Conservation (phyloP, 1,140 invertebrate genomes). For the Drosophila chauvacae region DNA sequence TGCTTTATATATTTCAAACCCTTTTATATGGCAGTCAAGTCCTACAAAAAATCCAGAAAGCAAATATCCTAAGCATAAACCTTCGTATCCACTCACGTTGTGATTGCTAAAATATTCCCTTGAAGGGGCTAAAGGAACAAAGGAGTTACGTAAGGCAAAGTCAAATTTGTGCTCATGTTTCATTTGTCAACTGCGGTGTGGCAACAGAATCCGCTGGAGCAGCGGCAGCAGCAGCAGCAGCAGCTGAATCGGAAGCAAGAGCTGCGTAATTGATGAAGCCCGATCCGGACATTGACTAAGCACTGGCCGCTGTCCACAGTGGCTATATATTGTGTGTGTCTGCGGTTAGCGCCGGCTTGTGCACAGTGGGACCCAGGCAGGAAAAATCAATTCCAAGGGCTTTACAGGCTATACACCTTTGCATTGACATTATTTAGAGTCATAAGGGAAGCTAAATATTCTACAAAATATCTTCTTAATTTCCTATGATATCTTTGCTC, state of each 20-base stretch:
- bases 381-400: neutral
- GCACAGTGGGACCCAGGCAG: neutral
- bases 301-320: constrained; percentile 59
- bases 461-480: no score
- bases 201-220: constrained; percentile 14
- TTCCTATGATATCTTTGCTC: no score
- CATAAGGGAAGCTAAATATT: no score
- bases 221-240: neutral
- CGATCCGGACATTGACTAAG: constrained; percentile 71
- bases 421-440: neutral
- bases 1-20: neutral
- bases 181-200: constrained; percentile 72
- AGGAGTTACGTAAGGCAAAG: constrained; percentile 26
- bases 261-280: constrained; percentile 78
- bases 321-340: constrained; percentile 65
- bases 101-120: constrained; percentile 3
- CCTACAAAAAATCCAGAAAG: neutral
- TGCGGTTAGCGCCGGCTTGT: constrained; percentile 36
- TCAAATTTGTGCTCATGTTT: constrained; percentile 71
- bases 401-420: neutral
- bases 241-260: constrained; percentile 5
- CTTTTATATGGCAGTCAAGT: neutral
- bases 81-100: neutral
- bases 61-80: neutral
- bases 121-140: constrained; percentile 1